A percentile compares a stretch with the other conserved stretches of the same genome.
Conservation (phyloP, 2,797 vertebrate genomes). For the Erethizon dorsatum region DNA sequence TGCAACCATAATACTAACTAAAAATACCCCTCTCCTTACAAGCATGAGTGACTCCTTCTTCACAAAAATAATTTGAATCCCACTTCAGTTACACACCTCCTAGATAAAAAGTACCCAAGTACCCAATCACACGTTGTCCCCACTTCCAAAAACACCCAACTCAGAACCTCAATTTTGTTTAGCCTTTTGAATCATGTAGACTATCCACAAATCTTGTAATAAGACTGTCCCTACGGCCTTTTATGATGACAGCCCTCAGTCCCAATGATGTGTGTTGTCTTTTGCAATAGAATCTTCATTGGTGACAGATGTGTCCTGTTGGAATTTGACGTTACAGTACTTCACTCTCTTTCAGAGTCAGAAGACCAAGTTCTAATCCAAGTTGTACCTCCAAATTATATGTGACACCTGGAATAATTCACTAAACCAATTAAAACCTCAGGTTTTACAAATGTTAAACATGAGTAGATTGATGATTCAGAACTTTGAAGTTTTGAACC, state of each 20-base stretch:
- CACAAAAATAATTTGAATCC: neutral
- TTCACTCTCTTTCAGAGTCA: neutral
- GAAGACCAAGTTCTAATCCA: neutral
- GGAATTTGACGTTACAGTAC: neutral
- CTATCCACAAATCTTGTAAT: neutral
- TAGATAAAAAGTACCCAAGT: neutral
- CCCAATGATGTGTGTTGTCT: neutral
- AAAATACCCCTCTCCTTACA: neutral
- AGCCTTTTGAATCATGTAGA: neutral
- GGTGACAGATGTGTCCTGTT: neutral
- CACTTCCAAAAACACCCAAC: neutral
- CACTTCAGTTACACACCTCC: neutral
- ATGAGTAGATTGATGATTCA: neutral
- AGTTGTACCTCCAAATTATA: neutral
- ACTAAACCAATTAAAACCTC: neutral
- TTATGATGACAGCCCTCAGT: neutral
- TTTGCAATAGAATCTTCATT: neutral
- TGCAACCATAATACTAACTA: neutral
- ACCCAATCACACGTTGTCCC: neutral
- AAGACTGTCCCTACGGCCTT: neutral
- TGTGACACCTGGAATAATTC: neutral
- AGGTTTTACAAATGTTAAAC: conserved; percentile 40
- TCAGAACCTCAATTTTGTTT: neutral
- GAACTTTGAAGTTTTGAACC: neutral
- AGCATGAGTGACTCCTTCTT: neutral